Base-by-base conservation (phyloP, 2,888 invertebrate species). In the Eilema caniola region DNA sequence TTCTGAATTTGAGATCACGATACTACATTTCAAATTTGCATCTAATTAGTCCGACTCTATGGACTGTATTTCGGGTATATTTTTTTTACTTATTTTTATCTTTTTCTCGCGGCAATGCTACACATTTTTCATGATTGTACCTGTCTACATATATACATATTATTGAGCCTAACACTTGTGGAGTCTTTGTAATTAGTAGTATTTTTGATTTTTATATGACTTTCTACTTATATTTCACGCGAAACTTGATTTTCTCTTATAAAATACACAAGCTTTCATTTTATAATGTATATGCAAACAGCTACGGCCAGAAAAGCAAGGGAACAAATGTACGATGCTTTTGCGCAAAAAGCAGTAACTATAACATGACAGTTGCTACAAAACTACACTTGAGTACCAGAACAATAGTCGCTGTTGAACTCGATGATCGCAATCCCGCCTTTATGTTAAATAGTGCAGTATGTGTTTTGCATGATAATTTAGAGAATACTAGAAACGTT, bases 361-460 rank as follows among this genome's bases (percentile, higher is more conserved):
- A 69, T 60, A 41, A 72, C 67, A 67, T 67, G 56, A 70, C 70
- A 78, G 69, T 73, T 76, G 80, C 78, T 77, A 77, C 72, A 73
- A 73, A 67, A 68, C 73, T 71, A 66, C 62, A 70, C 72, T 75
- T 74, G 71, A 63, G 71, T 70, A 64, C 66, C 66, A 67, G 37
- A 63, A 72, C 53, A 62, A 66, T 74, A 64, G 66, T 71, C 82
- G 80, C 79, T 85, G 84, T 85, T 85, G 77, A 87, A 91, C 90
- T 89, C 94, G 95, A 95, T 95, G 94, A 94, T 95, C 95, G 95
- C 95, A 95, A 90, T 94, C 95, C 94, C 95, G 94, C 93, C 88
- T 89, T 80, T 84, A 73, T 89, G 86, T 90, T 88, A 83, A 88
- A 80, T 79, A 47, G 81, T 82, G 87, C 92, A 92, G 90, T 90